Evolutionary conservation across 1,140 invertebrate genomes (phyloP), one percentile per base, ranked within the genome.

Genomic region (Diorhabda carinulata): DNA sequence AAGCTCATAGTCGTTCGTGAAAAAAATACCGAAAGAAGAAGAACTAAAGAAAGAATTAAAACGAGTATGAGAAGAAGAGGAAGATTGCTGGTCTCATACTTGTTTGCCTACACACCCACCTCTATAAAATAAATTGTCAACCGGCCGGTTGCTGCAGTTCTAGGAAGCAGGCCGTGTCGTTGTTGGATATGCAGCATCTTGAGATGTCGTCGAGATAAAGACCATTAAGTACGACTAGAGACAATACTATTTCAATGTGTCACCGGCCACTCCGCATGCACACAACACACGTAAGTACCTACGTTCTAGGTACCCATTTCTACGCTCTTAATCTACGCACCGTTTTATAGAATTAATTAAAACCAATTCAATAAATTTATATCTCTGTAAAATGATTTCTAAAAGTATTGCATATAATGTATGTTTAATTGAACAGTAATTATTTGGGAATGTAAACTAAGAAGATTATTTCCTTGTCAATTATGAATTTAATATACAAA

Each of bases 101-200:
- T 78, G 76, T 77, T 74, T 76, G 76, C 78, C 77, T 76, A 78
- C 78, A 81, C 80, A 81, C 79, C 80, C 79, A 80, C 80, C 77
- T 78, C 78, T 81, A 81, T 81, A 81, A 81, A 81, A 81, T 81
- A 81, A 81, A 81, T 81, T 81, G 79, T 81, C 80, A 81, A 81
- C 80, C 75, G 74, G 73, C 47, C 47, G 47, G 47, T 52, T 52
- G 71, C 72, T 74, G 71, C 74, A 78, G 76, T 80, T 80, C 79
- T 79, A 80, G 79, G 78, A 81, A 81, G 78, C 79, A 76, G 75
- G 68, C 74, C 71, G 75, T 74, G 74, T 76, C 74, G 74, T 70
- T 72, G 73, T 70, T 62, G 66, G 47, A 52, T 52, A 52, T 52
- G 47, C 47, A 52, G 47, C 47, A 52, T 52, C 47, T 52, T 64